Conservation (phyloP, 2,797 vertebrate species). For the Telmatherina bonti region DNA sequence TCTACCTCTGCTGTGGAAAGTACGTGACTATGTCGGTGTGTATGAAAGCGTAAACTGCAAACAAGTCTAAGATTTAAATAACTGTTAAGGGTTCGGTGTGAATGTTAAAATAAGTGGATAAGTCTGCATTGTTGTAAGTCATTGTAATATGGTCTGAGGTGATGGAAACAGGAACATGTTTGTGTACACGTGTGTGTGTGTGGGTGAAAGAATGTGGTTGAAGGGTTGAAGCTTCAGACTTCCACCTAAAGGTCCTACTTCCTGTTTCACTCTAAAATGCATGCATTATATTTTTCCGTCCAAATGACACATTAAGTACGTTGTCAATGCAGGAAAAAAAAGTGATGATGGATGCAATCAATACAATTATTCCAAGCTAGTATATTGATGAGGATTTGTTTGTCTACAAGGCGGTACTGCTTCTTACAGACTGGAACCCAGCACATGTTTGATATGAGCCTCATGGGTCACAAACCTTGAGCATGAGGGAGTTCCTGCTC, state of each 20-base stretch:
- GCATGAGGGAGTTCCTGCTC: background rate
- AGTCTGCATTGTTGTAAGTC: background rate
- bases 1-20: slow-evolving; percentile 12
- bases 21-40: background rate
- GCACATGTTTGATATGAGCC: background rate
- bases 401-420: too few species aligned
- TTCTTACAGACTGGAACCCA: too few species aligned
- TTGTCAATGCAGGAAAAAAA: too few species aligned
- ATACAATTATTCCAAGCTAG: slow-evolving; percentile 21
- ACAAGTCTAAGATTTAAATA: too few species aligned
- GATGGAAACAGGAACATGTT: background rate
- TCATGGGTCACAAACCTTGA: background rate
- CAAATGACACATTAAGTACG: too few species aligned
- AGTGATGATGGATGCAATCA: slow-evolving; percentile 19
- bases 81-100: background rate
- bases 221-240: slow-evolving; percentile 5
- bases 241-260: background rate
- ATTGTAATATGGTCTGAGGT: background rate
- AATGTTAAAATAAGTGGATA: background rate
- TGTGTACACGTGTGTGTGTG: background rate
- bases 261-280: slow-evolving; percentile 3
- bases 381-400: too few species aligned
- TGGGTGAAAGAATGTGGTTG: too few species aligned
- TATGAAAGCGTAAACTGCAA: background rate
- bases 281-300: background rate